Evolutionary conservation across 2,113 vertebrate genomes (phyloP).

Genomic region (Pachyramphus minor): DNA sequence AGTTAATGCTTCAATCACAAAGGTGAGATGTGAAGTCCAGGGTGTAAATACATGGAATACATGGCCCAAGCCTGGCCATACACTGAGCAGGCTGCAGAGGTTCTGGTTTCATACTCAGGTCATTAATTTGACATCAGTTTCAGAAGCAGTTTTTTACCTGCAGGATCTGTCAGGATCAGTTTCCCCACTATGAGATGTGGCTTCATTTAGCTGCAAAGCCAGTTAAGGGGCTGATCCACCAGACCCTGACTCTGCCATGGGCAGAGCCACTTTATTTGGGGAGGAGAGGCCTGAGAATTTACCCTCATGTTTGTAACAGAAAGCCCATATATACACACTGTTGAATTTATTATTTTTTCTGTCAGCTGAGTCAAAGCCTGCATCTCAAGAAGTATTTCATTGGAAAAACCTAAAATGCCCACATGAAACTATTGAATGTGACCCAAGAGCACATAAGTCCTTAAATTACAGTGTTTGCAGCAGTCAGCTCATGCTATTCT

Average conservation of each 20-base stretch:
- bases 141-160: background rate
- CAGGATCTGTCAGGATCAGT: background rate
- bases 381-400: background rate
- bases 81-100: background rate
- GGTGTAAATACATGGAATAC: rapidly evolving
- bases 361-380: background rate
- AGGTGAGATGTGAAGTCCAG: background rate
- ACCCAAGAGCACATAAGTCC: background rate
- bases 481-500: background rate
- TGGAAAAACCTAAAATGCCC: slow-evolving; percentile 11
- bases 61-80: background rate
- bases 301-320: background rate
- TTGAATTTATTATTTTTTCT: background rate
- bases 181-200: background rate
- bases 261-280: background rate
- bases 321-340: background rate
- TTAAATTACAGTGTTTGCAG: slow-evolving; percentile 39
- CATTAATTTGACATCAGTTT: background rate
- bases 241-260: background rate
- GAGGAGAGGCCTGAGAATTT: background rate
- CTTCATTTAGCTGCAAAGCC: background rate
- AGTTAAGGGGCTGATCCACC: background rate
- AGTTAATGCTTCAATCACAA: background rate
- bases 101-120: background rate
- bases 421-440: background rate